phyloP scores from a whole-genome alignment of 2,113 vertebrate species.

The Tauraco erythrolophus region DNA sequence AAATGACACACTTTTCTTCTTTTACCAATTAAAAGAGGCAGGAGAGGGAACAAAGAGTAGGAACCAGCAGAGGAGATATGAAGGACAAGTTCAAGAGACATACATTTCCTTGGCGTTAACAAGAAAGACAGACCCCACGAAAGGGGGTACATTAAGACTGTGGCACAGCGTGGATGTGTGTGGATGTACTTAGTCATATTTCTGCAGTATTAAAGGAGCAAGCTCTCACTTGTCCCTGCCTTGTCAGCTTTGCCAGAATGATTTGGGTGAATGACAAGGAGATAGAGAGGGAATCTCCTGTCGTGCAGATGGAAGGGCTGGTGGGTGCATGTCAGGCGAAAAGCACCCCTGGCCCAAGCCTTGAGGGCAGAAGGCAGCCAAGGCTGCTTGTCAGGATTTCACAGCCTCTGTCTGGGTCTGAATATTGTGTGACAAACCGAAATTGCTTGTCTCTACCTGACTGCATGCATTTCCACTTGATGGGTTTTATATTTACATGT shows the following conservation, averaged over 20 bases:
- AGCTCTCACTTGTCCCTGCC: neutral
- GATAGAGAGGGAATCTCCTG: neutral
- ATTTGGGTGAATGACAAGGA: neutral
- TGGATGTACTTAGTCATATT: neutral
- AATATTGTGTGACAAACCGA: neutral
- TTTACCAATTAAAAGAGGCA: neutral
- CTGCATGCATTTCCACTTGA: neutral
- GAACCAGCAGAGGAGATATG: neutral
- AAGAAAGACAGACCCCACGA: neutral
- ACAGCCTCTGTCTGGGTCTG: neutral
- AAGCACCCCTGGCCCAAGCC: neutral
- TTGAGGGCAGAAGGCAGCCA: neutral
- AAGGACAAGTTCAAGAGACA: neutral
- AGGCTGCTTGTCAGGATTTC: neutral
- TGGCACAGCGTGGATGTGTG: neutral
- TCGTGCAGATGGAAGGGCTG: neutral
- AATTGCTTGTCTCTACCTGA: constrained; percentile 35
- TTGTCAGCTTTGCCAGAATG: neutral
- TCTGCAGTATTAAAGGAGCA: neutral
- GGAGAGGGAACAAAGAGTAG: neutral
- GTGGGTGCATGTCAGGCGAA: neutral
- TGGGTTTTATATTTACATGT: constrained; percentile 6
- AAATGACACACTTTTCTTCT: neutral
- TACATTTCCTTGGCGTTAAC: neutral
- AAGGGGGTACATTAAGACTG: neutral